phyloP scores from a whole-genome alignment of 2,113 vertebrate genomes.

The Microcebus griseorufus region DNA sequence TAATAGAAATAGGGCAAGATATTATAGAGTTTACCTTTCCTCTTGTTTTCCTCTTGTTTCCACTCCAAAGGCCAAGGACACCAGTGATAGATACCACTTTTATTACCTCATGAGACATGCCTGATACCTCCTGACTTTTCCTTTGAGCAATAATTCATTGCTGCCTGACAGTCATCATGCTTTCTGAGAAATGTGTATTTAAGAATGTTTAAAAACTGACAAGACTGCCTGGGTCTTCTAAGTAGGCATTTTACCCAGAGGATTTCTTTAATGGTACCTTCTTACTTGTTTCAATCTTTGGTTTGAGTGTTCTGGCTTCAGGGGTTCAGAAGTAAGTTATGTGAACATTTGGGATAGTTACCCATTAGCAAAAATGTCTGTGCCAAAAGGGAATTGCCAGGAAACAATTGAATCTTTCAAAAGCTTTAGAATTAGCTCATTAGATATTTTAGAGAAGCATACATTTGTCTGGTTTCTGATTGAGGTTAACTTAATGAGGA shows the following conservation, averaged over 20 bases:
- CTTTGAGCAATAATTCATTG: not conserved
- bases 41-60: not conserved
- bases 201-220: not conserved
- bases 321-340: not conserved
- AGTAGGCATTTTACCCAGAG: not conserved
- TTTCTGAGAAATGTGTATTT: not conserved
- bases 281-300: not conserved
- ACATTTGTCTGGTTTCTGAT: not conserved
- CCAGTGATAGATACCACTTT: not conserved
- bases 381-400: not conserved
- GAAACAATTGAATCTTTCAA: not conserved
- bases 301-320: not conserved
- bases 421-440: not conserved
- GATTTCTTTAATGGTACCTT: not conserved
- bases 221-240: not conserved
- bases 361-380: not conserved
- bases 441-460: not conserved
- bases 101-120: not conserved
- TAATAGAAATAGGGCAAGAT: not conserved
- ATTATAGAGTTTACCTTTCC: not conserved
- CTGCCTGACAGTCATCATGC: not conserved
- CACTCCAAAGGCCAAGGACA: not conserved
- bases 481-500: not conserved
- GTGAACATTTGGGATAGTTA: not conserved
- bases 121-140: not conserved